Base-by-base conservation (phyloP, 2,888 invertebrate species). In the Ditylenchus weischeri region DNA sequence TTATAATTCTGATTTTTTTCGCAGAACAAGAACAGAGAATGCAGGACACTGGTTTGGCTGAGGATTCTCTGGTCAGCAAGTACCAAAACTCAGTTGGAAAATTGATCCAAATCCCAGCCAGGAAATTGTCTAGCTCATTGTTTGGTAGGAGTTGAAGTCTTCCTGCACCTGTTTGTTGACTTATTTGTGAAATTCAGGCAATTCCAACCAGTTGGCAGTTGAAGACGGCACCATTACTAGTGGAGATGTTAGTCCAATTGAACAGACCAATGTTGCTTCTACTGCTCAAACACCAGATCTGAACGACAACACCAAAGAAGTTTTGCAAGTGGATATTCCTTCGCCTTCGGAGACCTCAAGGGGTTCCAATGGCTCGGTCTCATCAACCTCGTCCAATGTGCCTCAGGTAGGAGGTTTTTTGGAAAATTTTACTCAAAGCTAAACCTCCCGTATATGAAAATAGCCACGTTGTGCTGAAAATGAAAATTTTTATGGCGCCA, bases 61-160 rank as follows among this genome's bases (percentile, higher is more conserved):
- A 54, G 23, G 72, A 62, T 15, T 57, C 59, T 54, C 54, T 68
- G 13, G 49, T 54, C 5, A 18, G 29, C 10, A 54, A 54, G n/a
- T 29, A 50, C 19, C 65, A 73, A 6, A 66, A 59, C 11, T 60
- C 72, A 11, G 48, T 19, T 47, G 47, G 57, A 50, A 61, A 72
- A 51, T 54, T 51, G 21, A 62, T 65, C 5, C 72, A 75, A 49
- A 72, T 72, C 38, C 72, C 72, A 18, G 72, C 69, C 64, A 38
- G 58, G 57, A 69, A 43, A 21, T 57, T 67, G 69, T 68, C 66
- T n/a, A 18, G 21, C 15, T 50, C 66, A 15, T 35, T 66, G 18
- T 66, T 66, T 35, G 66, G 66, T 29, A 68, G 69, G 35, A 67
- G 5, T 29, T 2, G 29, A 2, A 29, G 5, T 29, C 29, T 29